These are phyloP conservation scores for Homarus gammarus DNA, from an alignment of 2,888 invertebrate genomes.

Conservation along the genomic window DNA sequence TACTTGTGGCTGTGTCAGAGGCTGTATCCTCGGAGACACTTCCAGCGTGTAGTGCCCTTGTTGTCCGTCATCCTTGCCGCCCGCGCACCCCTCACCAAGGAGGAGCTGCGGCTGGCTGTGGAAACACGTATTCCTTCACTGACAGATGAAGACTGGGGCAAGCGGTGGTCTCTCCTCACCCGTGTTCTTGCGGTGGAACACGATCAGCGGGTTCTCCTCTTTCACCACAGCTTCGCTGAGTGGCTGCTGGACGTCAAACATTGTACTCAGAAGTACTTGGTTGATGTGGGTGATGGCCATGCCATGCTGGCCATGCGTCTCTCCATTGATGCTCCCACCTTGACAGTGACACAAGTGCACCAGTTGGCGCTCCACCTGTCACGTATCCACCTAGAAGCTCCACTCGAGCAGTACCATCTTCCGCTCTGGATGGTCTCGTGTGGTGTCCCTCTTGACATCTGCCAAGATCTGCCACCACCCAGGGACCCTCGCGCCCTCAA, in stretches of 20 bases:
- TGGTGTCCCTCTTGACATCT: constrained; percentile 81
- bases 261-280: constrained; percentile 95
- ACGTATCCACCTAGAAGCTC: constrained; percentile 78
- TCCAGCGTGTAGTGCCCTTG: constrained; percentile 87
- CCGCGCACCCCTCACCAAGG: constrained; percentile 89
- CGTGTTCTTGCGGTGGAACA: constrained; percentile 82
- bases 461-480: constrained; percentile 75
- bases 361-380: constrained; percentile 81
- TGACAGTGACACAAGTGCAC: constrained; percentile 80
- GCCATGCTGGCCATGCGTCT: constrained; percentile 89
- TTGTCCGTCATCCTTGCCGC: constrained; percentile 93
- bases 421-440: constrained; percentile 88
- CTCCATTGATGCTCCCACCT: constrained; percentile 82
- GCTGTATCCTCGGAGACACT: constrained; percentile 92
- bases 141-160: constrained; percentile 88
- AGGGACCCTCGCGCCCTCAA: constrained; percentile 84
- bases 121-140: constrained; percentile 89
- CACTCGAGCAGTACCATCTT: constrained; percentile 82
- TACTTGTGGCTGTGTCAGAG: constrained; percentile 97
- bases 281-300: constrained; percentile 92
- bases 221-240: constrained; percentile 96
- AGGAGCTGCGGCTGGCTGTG: constrained; percentile 89
- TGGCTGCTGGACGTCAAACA: constrained; percentile 99
- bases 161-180: constrained; percentile 87
- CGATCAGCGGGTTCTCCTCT: constrained; percentile 81